Evolutionary conservation across 2,113 vertebrate species (phyloP).

Genomic region (Euleptes europaea): DNA sequence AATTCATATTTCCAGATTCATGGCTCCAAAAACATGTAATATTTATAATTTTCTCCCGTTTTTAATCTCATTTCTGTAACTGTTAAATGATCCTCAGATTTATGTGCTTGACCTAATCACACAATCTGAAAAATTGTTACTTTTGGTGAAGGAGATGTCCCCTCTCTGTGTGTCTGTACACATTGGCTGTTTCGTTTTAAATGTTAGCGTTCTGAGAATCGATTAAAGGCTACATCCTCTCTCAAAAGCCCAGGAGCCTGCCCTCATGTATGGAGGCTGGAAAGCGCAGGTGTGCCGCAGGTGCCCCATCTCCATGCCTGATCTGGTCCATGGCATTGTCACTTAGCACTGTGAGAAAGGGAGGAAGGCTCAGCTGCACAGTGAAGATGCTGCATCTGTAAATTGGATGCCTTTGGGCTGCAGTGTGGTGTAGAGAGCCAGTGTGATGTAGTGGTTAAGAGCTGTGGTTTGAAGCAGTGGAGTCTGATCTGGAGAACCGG

Average conservation of each 20-base stretch:
- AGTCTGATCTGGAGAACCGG: too few species aligned
- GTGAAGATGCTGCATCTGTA: background rate
- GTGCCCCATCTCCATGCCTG: background rate
- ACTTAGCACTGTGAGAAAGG: background rate
- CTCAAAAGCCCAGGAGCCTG: background rate
- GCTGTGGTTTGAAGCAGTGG: too few species aligned
- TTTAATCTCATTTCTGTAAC: background rate
- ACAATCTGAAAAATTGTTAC: background rate
- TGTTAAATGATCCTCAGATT: background rate
- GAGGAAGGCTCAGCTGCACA: background rate
- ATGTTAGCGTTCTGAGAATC: background rate
- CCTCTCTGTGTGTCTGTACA: background rate
- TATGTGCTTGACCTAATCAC: background rate
- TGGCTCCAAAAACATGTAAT: background rate
- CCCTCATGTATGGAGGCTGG: background rate
- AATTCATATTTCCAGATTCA: background rate
- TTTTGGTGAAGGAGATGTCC: background rate
- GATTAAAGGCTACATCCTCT: background rate
- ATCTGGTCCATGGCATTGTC: background rate
- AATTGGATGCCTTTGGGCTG: too few species aligned
- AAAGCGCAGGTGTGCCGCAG: background rate
- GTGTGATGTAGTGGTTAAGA: too few species aligned
- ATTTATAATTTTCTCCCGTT: background rate
- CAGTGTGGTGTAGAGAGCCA: too few species aligned
- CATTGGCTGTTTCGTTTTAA: background rate